Evolutionary conservation across 2,113 vertebrate genomes (phyloP).

Genomic region (Cyanoderma ruficeps): DNA sequence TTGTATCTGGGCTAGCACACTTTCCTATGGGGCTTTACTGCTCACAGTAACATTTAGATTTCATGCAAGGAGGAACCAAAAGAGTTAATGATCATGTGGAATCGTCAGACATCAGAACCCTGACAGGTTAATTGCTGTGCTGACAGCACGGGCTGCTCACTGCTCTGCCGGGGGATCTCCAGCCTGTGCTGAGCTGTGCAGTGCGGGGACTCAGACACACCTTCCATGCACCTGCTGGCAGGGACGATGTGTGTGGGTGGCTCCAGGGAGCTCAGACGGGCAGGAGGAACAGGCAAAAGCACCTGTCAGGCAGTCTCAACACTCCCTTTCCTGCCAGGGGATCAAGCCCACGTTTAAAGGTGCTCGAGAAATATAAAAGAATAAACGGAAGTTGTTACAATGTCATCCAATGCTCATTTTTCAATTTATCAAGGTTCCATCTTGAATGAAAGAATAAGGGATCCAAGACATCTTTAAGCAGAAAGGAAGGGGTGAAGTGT

Average conservation of each 20-base stretch:
- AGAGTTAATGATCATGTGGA: background rate
- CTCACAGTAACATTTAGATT: background rate
- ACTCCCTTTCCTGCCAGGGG: background rate
- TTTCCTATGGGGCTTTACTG: background rate
- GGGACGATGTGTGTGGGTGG: slow-evolving; percentile 4
- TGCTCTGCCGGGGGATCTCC: slow-evolving; percentile 1
- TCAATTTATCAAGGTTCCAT: background rate
- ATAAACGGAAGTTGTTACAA: background rate
- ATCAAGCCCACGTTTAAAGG: background rate
- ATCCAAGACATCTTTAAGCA: background rate
- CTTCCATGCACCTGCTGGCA: slow-evolving; percentile 24
- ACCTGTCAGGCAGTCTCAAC: background rate
- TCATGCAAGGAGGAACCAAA: background rate
- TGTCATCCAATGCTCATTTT: background rate
- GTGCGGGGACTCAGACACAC: background rate
- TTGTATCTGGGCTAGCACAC: background rate
- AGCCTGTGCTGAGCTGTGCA: background rate
- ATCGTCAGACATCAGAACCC: background rate
- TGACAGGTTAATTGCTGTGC: slow-evolving; percentile 50
- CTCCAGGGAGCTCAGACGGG: background rate
- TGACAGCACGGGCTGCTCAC: background rate
- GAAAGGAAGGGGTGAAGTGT: background rate
- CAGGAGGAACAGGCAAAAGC: background rate
- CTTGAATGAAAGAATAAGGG: background rate
- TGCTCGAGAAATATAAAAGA: background rate